phyloP scores from a whole-genome alignment of 2,797 vertebrate species.

The Crocodylus rhombifer region DNA sequence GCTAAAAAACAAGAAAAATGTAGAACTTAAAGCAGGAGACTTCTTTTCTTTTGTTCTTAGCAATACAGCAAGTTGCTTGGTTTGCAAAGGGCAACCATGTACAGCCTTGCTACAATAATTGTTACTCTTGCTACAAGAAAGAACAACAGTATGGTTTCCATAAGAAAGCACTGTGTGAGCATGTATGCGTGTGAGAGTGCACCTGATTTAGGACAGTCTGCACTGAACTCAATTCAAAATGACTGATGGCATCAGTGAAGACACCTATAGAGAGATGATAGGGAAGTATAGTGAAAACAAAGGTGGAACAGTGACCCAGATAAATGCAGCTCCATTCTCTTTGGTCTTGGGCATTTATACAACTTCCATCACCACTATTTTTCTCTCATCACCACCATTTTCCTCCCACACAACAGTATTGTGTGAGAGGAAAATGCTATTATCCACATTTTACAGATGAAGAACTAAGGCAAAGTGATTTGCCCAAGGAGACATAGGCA shows the following conservation, averaged over 20 bases:
- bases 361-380: background rate
- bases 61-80: background rate
- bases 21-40: background rate
- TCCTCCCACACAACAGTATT: background rate
- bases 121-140: background rate
- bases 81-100: background rate
- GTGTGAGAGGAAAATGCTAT: background rate
- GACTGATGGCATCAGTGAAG: background rate
- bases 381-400: background rate
- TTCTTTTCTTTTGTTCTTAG: background rate
- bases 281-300: background rate
- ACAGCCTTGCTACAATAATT: background rate
- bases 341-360: background rate
- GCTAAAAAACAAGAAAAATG: constrained; percentile 24
- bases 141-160: background rate
- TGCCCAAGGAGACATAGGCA: background rate
- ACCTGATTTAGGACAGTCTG: background rate
- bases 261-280: background rate
- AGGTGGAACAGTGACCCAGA: background rate
- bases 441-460: background rate
- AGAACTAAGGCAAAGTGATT: background rate
- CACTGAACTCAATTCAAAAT: background rate
- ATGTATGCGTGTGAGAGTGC: background rate
- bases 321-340: background rate
- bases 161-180: background rate